These are phyloP conservation scores for Plecturocebus donacophilus DNA, from an alignment of 2,113 vertebrate genomes.

Conservation along the genomic window DNA sequence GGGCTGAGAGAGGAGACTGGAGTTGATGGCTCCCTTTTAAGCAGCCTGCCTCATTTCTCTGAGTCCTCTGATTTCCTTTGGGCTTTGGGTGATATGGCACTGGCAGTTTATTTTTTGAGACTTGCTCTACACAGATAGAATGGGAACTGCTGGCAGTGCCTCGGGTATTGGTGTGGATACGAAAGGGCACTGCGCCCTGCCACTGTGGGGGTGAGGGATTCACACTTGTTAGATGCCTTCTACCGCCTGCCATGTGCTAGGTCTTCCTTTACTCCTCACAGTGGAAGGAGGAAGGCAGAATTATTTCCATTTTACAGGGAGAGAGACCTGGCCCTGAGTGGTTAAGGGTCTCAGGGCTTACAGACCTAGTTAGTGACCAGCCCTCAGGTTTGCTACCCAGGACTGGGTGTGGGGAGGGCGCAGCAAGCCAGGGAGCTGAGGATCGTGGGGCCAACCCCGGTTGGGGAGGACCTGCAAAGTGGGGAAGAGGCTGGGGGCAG, in stretches of 20 bases:
- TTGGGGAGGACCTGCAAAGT: neutral
- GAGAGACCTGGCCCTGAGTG: neutral
- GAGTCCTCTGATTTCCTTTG: neutral
- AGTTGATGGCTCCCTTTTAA: neutral
- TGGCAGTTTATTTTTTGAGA: neutral
- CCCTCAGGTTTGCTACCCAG: neutral
- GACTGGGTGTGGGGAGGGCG: neutral
- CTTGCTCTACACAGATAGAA: neutral
- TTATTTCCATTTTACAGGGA: neutral
- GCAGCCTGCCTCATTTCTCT: neutral
- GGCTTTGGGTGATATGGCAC: neutral
- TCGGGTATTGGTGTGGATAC: neutral
- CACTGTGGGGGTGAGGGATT: neutral
- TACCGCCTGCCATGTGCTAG: neutral
- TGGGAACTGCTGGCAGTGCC: neutral
- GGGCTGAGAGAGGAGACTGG: neutral
- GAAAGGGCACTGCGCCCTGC: neutral
- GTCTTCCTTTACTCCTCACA: neutral
- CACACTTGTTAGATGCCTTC: neutral
- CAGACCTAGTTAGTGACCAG: neutral
- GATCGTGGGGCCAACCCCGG: neutral
- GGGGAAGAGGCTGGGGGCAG: neutral
- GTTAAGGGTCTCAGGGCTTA: neutral
- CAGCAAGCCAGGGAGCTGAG: neutral
- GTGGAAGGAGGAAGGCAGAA: neutral